These are phyloP conservation scores for Cheilosia impressa DNA, from an alignment of 2,888 invertebrate species.

Conservation along the genomic window DNA sequence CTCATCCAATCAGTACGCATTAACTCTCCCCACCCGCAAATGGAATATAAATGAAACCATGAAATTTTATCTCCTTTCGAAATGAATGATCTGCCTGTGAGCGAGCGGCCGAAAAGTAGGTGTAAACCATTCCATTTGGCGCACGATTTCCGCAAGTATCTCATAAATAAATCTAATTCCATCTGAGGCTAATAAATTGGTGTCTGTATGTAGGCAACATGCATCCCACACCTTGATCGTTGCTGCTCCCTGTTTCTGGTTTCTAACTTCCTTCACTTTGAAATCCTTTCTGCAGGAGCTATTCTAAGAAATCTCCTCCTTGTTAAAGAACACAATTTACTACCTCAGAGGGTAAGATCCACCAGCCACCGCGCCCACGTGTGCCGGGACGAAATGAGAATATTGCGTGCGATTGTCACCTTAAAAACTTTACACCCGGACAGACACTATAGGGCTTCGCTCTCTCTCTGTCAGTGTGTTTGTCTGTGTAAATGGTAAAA, in stretches of 20 bases:
- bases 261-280: constrained; percentile 2
- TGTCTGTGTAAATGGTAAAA: constrained; percentile 9
- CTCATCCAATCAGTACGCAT: constrained; percentile 26
- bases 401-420: constrained; percentile 71
- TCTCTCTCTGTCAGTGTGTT: background rate
- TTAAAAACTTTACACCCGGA: constrained; percentile 53
- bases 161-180: constrained; percentile 68
- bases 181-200: constrained; percentile 59
- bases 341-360: constrained; percentile 24
- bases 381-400: constrained; percentile 57
- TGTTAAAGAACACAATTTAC: constrained; percentile 64
- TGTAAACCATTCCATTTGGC: constrained; percentile 46
- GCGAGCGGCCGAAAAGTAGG: constrained; percentile 5
- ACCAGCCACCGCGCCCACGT: constrained; percentile 52
- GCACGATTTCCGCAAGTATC: constrained; percentile 46
- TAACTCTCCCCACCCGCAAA: constrained; percentile 10
- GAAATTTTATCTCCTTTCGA: constrained; percentile 9
- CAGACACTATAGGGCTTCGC: constrained; percentile 58
- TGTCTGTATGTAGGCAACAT: constrained; percentile 12
- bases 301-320: constrained; percentile 67
- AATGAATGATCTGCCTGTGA: constrained; percentile 3
- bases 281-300: constrained; percentile 53
- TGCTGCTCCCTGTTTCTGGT: constrained; percentile 59
- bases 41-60: constrained; percentile 53
- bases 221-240: constrained; percentile 59